phyloP scores from a whole-genome alignment of 1,140 invertebrate genomes.

The Venturia canescens region DNA sequence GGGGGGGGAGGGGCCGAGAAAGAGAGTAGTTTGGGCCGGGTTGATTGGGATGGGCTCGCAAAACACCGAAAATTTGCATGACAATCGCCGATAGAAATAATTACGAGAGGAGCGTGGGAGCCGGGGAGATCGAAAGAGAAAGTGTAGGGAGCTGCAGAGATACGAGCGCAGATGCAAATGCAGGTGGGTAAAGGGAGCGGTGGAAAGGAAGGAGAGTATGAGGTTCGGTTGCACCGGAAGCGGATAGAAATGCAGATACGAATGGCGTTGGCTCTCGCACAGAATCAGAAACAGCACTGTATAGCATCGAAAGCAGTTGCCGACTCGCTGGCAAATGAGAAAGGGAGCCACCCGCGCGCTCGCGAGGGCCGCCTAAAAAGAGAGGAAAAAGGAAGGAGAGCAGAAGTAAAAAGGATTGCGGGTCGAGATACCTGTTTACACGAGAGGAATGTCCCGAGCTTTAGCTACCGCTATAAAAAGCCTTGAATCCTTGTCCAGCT shows the following conservation, averaged over 20 bases:
- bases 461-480: not conserved
- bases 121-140: conserved; percentile 40
- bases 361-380: conserved; percentile 25
- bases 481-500: too few species aligned
- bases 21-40: conserved; percentile 46
- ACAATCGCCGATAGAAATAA: conserved; percentile 75
- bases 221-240: conserved; percentile 52
- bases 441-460: not conserved
- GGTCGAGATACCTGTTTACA: conserved; percentile 51
- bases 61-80: conserved; percentile 75
- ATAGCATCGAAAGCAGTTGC: conserved; percentile 35
- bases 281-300: conserved; percentile 26
- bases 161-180: conserved; percentile 48
- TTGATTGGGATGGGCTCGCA: conserved; percentile 33
- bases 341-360: conserved; percentile 48
- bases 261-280: conserved; percentile 51
- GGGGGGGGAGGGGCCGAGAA: conserved; percentile 49
- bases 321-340: conserved; percentile 38
- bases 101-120: conserved; percentile 70
- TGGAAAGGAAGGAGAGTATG: conserved; percentile 15
- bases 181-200: conserved; percentile 8
- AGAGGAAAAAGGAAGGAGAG: conserved; percentile 38
- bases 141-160: conserved; percentile 43
- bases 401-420: not conserved
- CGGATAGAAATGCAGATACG: conserved; percentile 70